Conservation (phyloP, 2,113 vertebrate species). For the Alexandromys fortis region DNA sequence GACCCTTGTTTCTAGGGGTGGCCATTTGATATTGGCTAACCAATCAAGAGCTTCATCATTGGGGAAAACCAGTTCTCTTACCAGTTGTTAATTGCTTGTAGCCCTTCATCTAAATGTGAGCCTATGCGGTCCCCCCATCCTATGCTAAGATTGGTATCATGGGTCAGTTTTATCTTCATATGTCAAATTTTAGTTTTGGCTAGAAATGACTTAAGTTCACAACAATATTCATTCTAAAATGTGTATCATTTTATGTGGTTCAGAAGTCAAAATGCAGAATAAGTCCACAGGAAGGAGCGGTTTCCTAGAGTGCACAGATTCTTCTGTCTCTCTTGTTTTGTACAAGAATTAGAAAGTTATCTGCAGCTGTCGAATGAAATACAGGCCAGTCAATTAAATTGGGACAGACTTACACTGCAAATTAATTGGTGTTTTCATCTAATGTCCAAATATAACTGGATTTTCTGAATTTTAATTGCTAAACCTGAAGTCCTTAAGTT, state of each 20-base stretch:
- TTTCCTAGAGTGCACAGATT: neutral
- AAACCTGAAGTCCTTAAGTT: neutral
- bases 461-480: constrained; percentile 34
- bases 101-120: neutral
- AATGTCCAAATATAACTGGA: constrained; percentile 11
- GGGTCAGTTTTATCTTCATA: neutral
- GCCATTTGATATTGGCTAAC: neutral
- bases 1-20: neutral
- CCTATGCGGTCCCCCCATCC: no score
- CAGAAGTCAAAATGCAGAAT: neutral
- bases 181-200: neutral
- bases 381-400: neutral
- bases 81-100: neutral
- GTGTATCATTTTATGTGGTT: neutral
- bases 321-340: neutral
- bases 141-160: neutral
- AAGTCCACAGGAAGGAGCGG: neutral
- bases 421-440: neutral
- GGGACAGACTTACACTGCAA: neutral
- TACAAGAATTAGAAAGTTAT: neutral
- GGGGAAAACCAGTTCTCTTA: neutral
- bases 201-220: constrained; percentile 9
- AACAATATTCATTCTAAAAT: neutral
- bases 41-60: neutral
- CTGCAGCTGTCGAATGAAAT: neutral